Base-by-base conservation (phyloP, 1,140 invertebrate genomes). In the Steinernema feltiae region DNA sequence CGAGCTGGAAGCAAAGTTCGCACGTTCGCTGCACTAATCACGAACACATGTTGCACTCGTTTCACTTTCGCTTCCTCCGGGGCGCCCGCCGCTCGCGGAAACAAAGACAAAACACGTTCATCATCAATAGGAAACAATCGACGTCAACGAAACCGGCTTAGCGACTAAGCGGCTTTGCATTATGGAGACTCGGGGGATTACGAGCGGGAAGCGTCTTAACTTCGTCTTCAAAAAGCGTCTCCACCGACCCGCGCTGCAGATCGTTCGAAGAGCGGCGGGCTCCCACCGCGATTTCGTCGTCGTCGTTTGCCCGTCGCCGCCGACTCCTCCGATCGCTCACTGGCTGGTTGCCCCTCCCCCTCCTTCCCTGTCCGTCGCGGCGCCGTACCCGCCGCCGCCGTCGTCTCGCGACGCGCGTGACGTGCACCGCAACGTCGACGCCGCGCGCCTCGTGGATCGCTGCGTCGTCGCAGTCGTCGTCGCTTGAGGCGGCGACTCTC, bases 261-360 rank as follows among this genome's bases (percentile, higher is more conserved):
- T 63, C 53, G 53, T 41, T 41, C 35, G 18, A 41, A 63, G 24
- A 27, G 24, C 53, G 53, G 15, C 53, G 15, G 53, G 53, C 53
- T 63, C 53, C 53, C 24, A 21, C 7, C 53, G 53, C 53, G 53
- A 63, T 41, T 18, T 41, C 35, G 7, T 63, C 53, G 12, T 27
- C 53, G 53, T 27, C 53, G 53, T 63, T 63, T 63, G 53, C 53
- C 53, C 53, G 53, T 63, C 53, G 53, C 53, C 53, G 53, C 53
- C 53, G 24, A 15, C 53, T n/a, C 53, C 24, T 12, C 53, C 53
- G 53, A 3, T 63, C 53, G 7, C 7, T 41, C 7, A 18, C 35
- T 41, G 35, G 35, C 35, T 41, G 7, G 7, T 7, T 41, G 35
- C 35, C 7, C 35, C 35, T 41, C 35, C 18, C 7, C 35, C 35